A percentile compares a stretch with the other conserved stretches of the same genome.
These are phyloP conservation scores for Dermatemys mawii DNA, from an alignment of 2,113 vertebrate species.

Conservation along the genomic window DNA sequence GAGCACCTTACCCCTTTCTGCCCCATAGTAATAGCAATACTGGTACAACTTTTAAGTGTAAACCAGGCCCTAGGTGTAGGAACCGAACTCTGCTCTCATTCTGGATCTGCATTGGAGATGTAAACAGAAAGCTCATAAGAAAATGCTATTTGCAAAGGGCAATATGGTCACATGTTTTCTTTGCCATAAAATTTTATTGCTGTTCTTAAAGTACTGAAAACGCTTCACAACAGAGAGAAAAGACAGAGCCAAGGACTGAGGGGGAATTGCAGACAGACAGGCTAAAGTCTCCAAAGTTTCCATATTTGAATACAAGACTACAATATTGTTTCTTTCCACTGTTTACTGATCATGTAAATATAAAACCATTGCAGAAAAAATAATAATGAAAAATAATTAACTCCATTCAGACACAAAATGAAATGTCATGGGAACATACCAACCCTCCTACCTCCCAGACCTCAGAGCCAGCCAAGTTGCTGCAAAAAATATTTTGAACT, in stretches of 20 bases:
- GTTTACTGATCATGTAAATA: conserved; percentile 9
- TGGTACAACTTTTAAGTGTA: background rate
- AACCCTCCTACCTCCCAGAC: background rate
- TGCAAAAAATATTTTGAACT: background rate
- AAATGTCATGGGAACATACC: background rate
- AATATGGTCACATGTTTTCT: conserved; percentile 15
- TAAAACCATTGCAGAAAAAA: background rate
- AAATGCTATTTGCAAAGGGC: background rate
- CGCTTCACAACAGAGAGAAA: background rate
- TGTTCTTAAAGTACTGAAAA: conserved; percentile 1
- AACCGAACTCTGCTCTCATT: background rate
- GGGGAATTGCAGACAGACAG: background rate
- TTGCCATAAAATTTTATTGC: background rate
- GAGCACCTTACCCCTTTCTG: background rate
- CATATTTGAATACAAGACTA: background rate
- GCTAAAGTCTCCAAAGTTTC: background rate
- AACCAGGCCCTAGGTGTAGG: background rate
- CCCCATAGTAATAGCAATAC: background rate
- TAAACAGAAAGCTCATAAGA: conserved; percentile 4
- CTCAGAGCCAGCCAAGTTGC: background rate
- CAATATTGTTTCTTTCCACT: background rate
- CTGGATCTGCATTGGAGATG: background rate
- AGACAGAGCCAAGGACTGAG: background rate
- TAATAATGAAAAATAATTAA: background rate
- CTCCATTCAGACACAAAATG: background rate